These are phyloP conservation scores for Madoqua kirkii DNA, from an alignment of 2,113 vertebrate genomes.

Conservation along the genomic window DNA sequence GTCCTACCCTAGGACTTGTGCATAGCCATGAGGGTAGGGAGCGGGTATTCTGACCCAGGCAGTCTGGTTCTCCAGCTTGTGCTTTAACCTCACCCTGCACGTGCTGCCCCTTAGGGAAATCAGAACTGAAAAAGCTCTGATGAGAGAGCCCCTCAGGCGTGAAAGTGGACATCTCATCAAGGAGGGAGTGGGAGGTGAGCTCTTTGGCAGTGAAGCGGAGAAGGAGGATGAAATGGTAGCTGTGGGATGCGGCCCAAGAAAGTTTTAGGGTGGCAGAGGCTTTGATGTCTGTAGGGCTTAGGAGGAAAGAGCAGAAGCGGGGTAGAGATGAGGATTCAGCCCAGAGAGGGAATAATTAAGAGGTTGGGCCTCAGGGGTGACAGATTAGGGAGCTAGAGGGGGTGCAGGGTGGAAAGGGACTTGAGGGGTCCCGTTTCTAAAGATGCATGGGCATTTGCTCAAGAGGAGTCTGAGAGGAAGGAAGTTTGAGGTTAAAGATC, in stretches of 20 bases:
- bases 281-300: background rate
- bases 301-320: background rate
- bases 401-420: background rate
- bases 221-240: background rate
- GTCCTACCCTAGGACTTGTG: background rate
- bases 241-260: background rate
- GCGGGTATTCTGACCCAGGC: background rate
- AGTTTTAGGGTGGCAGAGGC: background rate
- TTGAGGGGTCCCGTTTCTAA: background rate
- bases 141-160: background rate
- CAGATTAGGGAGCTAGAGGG: background rate
- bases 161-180: background rate
- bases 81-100: background rate
- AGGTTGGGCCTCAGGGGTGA: background rate
- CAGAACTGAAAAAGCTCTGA: background rate
- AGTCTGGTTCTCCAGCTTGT: background rate
- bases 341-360: background rate
- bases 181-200: background rate
- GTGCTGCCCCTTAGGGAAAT: background rate
- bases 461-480: background rate
- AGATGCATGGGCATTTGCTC: background rate
- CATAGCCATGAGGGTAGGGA: background rate
- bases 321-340: background rate
- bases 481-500: background rate
- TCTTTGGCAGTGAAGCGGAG: background rate